Evolutionary conservation across 2,113 vertebrate species (phyloP).

Genomic region (Eurystomus gularis): DNA sequence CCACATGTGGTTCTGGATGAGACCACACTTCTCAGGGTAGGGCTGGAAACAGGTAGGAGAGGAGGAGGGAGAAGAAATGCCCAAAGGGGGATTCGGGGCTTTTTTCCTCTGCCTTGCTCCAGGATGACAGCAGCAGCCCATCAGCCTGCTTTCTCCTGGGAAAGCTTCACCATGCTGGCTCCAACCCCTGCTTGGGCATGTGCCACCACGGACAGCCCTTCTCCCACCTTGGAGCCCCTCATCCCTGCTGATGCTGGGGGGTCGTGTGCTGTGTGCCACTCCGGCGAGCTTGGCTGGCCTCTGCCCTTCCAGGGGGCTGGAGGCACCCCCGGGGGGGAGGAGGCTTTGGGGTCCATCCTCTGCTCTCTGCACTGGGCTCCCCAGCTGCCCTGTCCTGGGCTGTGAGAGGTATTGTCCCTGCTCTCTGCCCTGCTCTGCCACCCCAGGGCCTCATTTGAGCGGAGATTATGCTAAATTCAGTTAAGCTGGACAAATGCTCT

Average conservation of each 20-base stretch:
- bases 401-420: accelerated
- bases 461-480: not conserved
- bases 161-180: accelerated
- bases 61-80: not conserved
- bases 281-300: not conserved
- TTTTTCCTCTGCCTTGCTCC: not conserved
- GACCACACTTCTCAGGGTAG: accelerated
- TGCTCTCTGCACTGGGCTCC: not conserved
- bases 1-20: accelerated
- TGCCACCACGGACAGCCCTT: accelerated
- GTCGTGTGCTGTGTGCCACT: accelerated
- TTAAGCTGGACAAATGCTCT: constrained; percentile 11
- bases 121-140: not conserved
- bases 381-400: accelerated
- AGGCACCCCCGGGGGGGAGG: accelerated
- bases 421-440: not conserved
- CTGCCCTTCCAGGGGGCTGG: not conserved
- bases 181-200: not conserved
- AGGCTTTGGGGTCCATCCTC: not conserved
- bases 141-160: not conserved
- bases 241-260: not conserved
- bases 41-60: not conserved
- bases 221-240: accelerated
- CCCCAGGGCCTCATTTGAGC: not conserved
- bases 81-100: accelerated